phyloP scores from a whole-genome alignment of 2,797 vertebrate genomes.

The Myotis findleyi region DNA sequence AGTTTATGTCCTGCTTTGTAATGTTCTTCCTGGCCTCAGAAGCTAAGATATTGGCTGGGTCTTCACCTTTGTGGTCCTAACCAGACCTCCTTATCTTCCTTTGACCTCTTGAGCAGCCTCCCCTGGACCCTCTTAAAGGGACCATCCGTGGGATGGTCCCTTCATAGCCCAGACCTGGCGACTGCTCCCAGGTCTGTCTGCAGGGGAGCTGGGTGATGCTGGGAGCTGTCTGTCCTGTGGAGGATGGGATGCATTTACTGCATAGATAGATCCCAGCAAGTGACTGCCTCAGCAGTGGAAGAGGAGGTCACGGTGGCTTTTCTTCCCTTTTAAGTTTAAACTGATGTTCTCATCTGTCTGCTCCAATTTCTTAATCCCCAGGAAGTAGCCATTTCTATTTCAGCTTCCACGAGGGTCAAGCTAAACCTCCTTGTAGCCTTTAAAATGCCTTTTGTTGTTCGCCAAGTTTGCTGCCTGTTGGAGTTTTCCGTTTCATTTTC shows the following conservation, averaged over 20 bases:
- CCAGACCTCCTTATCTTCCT: background rate
- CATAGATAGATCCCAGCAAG: background rate
- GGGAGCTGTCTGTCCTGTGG: background rate
- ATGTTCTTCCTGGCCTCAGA: background rate
- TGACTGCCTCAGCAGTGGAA: background rate
- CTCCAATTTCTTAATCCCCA: background rate
- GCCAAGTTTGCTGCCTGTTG: background rate
- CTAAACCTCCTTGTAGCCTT: background rate
- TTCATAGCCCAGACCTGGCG: background rate
- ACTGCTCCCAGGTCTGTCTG: background rate
- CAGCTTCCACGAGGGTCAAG: background rate
- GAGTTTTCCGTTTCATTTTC: slow-evolving; percentile 58
- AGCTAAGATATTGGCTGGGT: background rate
- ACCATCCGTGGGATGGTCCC: background rate
- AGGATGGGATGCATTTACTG: background rate
- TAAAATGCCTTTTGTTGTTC: slow-evolving; percentile 51
- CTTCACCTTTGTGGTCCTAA: background rate
- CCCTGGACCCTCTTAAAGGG: background rate
- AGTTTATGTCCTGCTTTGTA: background rate
- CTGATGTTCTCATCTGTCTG: background rate
- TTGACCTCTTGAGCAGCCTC: background rate
- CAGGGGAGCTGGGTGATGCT: background rate
- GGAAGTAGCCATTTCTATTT: slow-evolving; percentile 39
- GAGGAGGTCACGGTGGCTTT: background rate
- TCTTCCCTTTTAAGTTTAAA: background rate